These are phyloP conservation scores for Euura saliciscinereae DNA, from an alignment of 1,140 invertebrate genomes.

Conservation along the genomic window DNA sequence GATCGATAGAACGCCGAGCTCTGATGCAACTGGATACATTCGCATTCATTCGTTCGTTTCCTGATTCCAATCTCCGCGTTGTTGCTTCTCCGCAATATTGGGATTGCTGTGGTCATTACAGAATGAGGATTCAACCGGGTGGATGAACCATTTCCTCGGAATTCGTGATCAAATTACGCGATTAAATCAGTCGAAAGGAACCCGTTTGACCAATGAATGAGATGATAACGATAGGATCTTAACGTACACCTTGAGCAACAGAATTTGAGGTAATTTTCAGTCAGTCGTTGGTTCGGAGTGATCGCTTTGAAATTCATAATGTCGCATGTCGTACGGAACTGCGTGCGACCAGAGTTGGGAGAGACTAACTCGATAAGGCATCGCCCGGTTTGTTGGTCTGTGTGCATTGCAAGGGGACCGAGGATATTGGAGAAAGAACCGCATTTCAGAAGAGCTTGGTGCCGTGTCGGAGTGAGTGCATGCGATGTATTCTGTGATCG, in stretches of 20 bases:
- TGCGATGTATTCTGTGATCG: no score
- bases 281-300: background rate
- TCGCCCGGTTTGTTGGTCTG: background rate
- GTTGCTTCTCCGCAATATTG: background rate
- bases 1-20: background rate
- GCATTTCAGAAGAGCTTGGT: background rate
- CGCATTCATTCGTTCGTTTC: no score
- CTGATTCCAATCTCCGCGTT: no score
- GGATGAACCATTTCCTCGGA: background rate
- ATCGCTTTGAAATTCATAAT: background rate
- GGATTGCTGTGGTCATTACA: background rate
- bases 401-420: background rate
- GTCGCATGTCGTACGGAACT: background rate
- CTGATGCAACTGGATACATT: background rate
- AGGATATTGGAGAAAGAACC: background rate
- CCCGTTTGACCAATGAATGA: background rate
- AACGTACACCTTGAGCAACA: no score
- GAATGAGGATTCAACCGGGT: background rate
- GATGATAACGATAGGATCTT: no score
- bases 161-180: background rate
- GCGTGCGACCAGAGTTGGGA: background rate
- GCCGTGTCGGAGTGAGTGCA: no score
- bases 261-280: background rate
- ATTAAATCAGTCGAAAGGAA: background rate
- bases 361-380: slow-evolving; percentile 1